Evolutionary conservation across 2,797 vertebrate genomes (phyloP), one percentile per base, ranked within the genome.

Genomic region (Tarsius wallacei): DNA sequence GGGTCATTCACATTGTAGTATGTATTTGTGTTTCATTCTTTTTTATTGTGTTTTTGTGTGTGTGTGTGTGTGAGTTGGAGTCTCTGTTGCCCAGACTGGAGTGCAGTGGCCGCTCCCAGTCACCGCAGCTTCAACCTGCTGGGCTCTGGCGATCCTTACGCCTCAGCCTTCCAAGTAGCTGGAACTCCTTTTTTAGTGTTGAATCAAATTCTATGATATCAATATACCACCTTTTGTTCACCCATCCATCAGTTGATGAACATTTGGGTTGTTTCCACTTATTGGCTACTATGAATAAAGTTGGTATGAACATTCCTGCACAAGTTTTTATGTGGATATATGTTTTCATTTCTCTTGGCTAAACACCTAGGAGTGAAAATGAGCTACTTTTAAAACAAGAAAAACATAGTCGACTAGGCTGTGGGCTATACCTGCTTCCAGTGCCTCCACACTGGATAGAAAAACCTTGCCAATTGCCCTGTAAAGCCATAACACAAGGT

Each of bases 381-480:
- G 83, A 97, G 47, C 64, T 91, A 51, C 87, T 94, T 90, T 97
- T 71, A 85, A 82, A 95, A 63, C 76, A 87, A 85, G 51, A 78
- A 74, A 86, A 90, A 36, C 71, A n/a, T 88, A 55, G 33, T 47
- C 28, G 26, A 64, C 42, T 15, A 74, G 64, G 57, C 36, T 77
- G 28, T 49, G 51, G 36, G 63, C 70, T 76, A 42, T 61, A 19
- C 55, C 59, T 57, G 9, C 51, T 94, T 93, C 80, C 24, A 51
- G 59, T 61, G 42, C 78, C n/a, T 63, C 53, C 47, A 81, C 77
- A 76, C 0, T 1, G 89, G 47, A 71, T 57, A 71, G 77, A 66
- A 74, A 90, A 91, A 53, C 31, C 53, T 22, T 55, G 61, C 42
- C 17, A 7, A 90, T 87, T 73, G 77, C 77, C 21, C 91, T 78